Evolutionary conservation across 1,140 invertebrate species (phyloP), one percentile per base, ranked within the genome.

Genomic region (Diabrotica virgifera): DNA sequence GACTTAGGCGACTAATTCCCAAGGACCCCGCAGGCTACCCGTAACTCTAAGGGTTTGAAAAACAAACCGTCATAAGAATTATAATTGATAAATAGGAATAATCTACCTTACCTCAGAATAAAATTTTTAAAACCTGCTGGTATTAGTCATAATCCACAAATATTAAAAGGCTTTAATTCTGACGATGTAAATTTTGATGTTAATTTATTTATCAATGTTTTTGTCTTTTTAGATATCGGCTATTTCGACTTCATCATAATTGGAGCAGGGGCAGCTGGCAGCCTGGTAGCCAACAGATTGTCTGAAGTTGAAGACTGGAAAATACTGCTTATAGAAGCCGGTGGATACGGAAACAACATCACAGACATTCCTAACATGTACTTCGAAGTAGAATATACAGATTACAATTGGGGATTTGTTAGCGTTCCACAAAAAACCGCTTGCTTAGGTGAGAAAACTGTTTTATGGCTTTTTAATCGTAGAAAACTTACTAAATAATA

Each of bases 211-310:
- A 46, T 46, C 40, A 46, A 46, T 6, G 8, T 5, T 10, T 46
- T 10, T 46, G 40, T 46, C 12, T 54, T 24, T 50, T 35, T 10
- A 50, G 58, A 59, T 59, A 37, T 59, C 24, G 40, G 58, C 7
- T 12, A 46, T 7, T 94, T 92, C 69, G 90, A 93, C 76, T 93
- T 93, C 68, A 90, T 94, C 56, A 81, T 92, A 66, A 87, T 97
- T 36, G 96, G 96, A 0, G 93, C 88, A 2, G 95, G 95, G 5
- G 96, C 94, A 0, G 92, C 94, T 68, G 88, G 89, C 36, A 86
- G 91, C 5, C 94, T 96, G n/a, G 80, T 97, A 11, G 94, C 94
- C 0, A 96, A 90, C 78, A 81, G 89, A 11, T 75, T 92, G 4
- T 87, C 87, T 8, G 90, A 92, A 77, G 81, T 91, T 11, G 84